Conservation (phyloP, 2,113 vertebrate genomes). For the Phrynosoma platyrhinos region DNA sequence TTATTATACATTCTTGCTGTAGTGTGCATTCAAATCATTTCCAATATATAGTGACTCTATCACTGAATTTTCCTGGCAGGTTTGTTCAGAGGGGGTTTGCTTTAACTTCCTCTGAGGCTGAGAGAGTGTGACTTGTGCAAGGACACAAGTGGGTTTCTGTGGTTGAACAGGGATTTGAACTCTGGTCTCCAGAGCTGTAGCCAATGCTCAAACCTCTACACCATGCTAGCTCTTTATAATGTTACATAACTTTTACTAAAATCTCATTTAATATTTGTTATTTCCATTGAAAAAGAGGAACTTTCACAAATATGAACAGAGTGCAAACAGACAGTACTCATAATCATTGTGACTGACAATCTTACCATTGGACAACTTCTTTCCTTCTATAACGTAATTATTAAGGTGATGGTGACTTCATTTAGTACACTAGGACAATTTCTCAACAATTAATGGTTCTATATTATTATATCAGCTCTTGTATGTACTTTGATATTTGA, state of each 20-base stretch:
- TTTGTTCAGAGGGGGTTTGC: no score
- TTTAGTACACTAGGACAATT: not conserved
- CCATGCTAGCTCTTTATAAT: not conserved
- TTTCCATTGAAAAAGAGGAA: not conserved
- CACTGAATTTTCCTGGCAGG: no score
- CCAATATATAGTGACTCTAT: no score
- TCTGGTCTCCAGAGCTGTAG: no score
- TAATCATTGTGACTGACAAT: not conserved
- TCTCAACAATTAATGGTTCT: not conserved
- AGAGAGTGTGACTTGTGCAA: no score
- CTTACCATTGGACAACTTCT: not conserved
- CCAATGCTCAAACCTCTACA: no score
- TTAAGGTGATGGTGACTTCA: not conserved
- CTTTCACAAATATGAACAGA: not conserved
- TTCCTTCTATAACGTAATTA: not conserved
- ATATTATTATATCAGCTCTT: not conserved
- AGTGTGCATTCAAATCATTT: no score
- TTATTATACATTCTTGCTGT: not conserved
- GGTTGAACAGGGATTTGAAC: no score
- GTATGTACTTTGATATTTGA: not conserved
- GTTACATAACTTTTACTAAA: not conserved
- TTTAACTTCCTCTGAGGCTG: no score
- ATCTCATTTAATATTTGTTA: not conserved
- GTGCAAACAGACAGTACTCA: not conserved
- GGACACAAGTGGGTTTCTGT: no score